These are phyloP conservation scores for Anser brachyrhynchus DNA, from an alignment of 2,113 vertebrate genomes.

Conservation along the genomic window DNA sequence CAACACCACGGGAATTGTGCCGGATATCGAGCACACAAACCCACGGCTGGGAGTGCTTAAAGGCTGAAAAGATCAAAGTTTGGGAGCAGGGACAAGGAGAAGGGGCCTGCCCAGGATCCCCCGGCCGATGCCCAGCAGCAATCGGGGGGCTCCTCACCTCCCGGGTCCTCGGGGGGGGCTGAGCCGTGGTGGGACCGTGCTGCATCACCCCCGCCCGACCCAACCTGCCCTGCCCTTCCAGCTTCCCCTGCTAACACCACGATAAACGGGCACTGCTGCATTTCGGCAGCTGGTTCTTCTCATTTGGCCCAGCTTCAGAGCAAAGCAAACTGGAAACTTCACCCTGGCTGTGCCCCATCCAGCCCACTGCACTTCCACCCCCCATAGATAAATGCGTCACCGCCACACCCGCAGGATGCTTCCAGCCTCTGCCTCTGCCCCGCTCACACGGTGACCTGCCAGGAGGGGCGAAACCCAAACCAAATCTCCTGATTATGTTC, in stretches of 20 bases:
- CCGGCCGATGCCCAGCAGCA: neutral
- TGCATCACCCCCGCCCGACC: neutral
- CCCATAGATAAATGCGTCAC: accelerated
- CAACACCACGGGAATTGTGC: constrained; percentile 18
- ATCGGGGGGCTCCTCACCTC: neutral
- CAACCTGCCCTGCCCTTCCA: neutral
- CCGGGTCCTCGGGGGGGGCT: neutral
- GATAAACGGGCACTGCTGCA: accelerated
- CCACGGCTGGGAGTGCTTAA: constrained; percentile 30
- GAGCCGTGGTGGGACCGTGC: accelerated
- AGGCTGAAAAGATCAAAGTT: constrained; percentile 61
- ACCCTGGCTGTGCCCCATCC: neutral
- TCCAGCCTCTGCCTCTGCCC: neutral
- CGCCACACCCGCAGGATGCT: neutral
- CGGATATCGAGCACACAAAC: constrained; percentile 33
- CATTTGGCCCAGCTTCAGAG: neutral
- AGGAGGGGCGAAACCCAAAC: neutral
- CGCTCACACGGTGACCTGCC: neutral
- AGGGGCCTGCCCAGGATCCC: neutral
- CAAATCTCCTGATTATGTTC: neutral
- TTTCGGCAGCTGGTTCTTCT: neutral
- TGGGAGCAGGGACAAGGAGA: constrained; percentile 3
- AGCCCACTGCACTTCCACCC: neutral
- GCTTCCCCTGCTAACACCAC: neutral
- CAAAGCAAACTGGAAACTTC: neutral